These are phyloP conservation scores for Platynereis dumerilii DNA, from an alignment of 2,888 invertebrate species.

Conservation along the genomic window DNA sequence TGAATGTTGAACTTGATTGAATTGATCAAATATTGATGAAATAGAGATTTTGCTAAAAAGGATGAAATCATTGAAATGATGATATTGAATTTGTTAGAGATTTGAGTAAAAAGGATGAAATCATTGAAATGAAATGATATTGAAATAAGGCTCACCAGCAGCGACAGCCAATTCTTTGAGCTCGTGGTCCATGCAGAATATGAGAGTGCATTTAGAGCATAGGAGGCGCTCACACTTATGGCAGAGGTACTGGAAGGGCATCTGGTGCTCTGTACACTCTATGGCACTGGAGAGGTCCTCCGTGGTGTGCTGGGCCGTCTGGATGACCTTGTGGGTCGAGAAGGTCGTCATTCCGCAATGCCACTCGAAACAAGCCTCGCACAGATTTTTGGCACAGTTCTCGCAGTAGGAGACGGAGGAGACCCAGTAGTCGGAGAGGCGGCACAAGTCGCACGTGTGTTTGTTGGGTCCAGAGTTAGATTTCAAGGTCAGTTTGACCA, in stretches of 20 bases:
- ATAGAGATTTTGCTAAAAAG: too few relatives aligned
- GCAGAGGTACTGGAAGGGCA: neutral
- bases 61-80: too few relatives aligned
- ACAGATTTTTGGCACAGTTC: neutral
- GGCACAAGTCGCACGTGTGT: conserved; percentile 2
- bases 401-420: conserved; percentile 3
- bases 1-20: too few relatives aligned
- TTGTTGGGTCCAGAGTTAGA: too few relatives aligned
- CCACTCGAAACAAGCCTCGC: conserved; percentile 4
- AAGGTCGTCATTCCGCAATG: neutral
- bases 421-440: neutral
- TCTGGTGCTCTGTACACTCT: conserved; percentile 3
- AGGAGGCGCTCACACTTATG: conserved; percentile 1
- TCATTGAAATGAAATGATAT: too few relatives aligned
- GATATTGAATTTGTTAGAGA: too few relatives aligned
- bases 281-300: neutral
- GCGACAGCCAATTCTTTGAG: neutral
- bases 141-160: too few relatives aligned
- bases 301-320: neutral
- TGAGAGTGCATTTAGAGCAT: neutral
- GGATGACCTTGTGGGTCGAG: neutral
- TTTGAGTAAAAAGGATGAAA: too few relatives aligned
- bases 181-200: conserved; percentile 3
- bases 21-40: too few relatives aligned
- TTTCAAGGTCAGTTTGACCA: too few relatives aligned